Base-by-base conservation (phyloP, 2,797 vertebrate species). In the Tenualosa ilisha region DNA sequence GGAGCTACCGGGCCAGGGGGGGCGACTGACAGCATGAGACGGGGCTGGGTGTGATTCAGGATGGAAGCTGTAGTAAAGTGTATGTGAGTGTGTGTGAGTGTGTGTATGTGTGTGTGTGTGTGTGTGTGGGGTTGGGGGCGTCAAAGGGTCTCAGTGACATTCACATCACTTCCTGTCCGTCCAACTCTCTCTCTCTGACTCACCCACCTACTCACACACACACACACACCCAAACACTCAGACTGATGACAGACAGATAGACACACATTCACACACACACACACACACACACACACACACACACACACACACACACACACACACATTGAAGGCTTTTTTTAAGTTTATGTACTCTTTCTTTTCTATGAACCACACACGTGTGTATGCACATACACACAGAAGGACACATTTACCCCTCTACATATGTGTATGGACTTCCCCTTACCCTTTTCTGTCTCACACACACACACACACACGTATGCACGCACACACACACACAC, bases 1-100 rank as follows among this genome's bases (percentile, higher is more conserved):
- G 87, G 89, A 92, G 89, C 92, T 91, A 90, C 88, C 2, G 89
- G 93, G 51, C 51, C 89, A 84, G 87, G 49, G 49, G 13, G 46
- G 46, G 46, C 3, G 4, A 46, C 81, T 87, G 87, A 82, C 84
- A 82, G 50, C 56, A 46, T 22, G 54, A 83, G 82, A 59, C 50
- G 43, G 46, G 53, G 65, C 59, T 63, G 24, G 87, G 88, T 87
- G 83, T 83, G 87, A 15, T 50, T 54, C 49, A 84, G 49, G 49
- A 46, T 83, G 86, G 81, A 84, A 6, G 54, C 20, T 22, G 56
- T 22, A 20, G 56, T 11, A 24, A 12, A n/a, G 63, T 26, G 63
- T 9, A 3, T 65, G 61, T 11, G 61, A 22, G 17, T n/a, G 61
- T 65, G 61, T 26, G 61, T 56, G 59, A n/a, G 17, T 61, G 61